Evolutionary conservation across 2,113 vertebrate genomes (phyloP).

Genomic region (Hemiscyllium ocellatum): DNA sequence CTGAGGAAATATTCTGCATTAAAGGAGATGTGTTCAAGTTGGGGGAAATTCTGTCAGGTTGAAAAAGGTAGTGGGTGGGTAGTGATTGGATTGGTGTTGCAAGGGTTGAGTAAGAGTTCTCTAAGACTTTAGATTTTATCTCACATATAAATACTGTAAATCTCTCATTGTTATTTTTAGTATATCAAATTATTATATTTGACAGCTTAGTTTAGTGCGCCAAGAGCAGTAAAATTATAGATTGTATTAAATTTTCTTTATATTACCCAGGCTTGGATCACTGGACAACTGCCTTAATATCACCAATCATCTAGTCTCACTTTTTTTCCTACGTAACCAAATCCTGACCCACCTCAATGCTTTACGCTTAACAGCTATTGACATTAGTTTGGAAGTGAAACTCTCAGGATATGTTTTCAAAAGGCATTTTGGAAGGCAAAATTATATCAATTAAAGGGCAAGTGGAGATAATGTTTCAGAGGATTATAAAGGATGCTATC

Average conservation of each 20-base stretch:
- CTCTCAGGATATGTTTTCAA: not conserved
- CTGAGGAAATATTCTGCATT: not conserved
- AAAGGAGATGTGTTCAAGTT: not conserved
- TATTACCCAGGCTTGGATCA: not conserved
- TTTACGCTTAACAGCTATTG: not conserved
- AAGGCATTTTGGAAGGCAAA: not conserved
- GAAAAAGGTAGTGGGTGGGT: not conserved
- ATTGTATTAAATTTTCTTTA: not conserved
- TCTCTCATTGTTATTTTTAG: not conserved
- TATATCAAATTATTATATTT: not conserved
- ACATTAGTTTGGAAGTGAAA: not conserved
- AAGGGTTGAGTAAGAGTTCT: not conserved
- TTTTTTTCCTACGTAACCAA: not conserved
- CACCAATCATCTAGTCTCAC: not conserved
- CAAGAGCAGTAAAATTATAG: not conserved
- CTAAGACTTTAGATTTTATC: not conserved
- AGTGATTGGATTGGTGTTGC: not conserved
- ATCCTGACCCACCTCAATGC: not conserved
- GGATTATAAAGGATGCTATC: not conserved
- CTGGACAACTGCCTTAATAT: not conserved
- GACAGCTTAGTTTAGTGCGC: not conserved
- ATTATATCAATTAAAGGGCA: not conserved
- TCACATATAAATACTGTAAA: not conserved
- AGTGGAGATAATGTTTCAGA: slow-evolving; percentile 4
- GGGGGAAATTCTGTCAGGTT: not conserved